phyloP scores from a whole-genome alignment of 1,140 invertebrate genomes.

The Pomacea maculata region DNA sequence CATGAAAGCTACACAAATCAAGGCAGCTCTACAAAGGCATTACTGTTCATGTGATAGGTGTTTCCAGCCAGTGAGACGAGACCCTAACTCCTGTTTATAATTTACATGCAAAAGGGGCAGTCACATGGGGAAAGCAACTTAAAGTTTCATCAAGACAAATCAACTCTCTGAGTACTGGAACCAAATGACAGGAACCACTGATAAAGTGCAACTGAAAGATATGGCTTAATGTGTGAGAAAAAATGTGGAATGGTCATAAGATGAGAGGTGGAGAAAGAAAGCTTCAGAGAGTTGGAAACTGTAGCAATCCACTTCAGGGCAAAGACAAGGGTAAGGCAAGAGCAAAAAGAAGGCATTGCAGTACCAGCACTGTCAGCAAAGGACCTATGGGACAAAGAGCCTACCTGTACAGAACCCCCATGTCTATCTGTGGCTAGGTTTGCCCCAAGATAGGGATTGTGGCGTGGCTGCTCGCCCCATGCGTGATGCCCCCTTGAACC shows the following conservation, averaged over 20 bases:
- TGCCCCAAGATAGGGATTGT: conserved; percentile 66
- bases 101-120: not conserved
- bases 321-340: conserved; percentile 15
- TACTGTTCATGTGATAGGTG: too few species aligned
- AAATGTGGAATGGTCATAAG: not conserved
- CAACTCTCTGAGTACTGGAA: too few species aligned
- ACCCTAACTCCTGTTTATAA: too few species aligned
- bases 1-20: too few species aligned
- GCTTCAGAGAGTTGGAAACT: not conserved
- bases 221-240: not conserved
- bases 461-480: conserved; percentile 58
- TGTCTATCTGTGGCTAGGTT: conserved; percentile 86
- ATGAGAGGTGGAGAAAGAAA: not conserved
- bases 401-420: conserved; percentile 93
- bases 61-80: too few species aligned
- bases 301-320: not conserved
- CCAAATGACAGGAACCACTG: not conserved
- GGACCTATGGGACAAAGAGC: conserved; percentile 47
- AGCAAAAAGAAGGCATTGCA: not conserved
- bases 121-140: not conserved
- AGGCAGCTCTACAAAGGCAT: too few species aligned
- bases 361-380: conserved; percentile 3
- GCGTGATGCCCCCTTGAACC: conserved; percentile 60
- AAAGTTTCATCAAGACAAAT: too few species aligned
- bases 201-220: not conserved